Evolutionary conservation across 2,888 invertebrate species (phyloP).

Genomic region (Lycaena phlaeas): DNA sequence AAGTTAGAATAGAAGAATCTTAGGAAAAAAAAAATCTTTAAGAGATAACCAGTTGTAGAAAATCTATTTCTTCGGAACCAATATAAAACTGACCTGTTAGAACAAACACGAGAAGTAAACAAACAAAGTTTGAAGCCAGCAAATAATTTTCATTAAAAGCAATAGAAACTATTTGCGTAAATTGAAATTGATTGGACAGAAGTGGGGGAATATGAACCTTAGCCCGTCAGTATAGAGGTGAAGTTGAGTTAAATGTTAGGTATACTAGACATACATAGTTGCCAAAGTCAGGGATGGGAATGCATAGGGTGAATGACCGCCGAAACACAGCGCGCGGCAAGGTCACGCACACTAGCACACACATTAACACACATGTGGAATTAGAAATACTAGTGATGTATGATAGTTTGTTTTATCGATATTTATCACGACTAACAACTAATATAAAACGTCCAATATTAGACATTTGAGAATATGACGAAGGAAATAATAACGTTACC

Average conservation of each 20-base stretch:
- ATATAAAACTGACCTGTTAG: not conserved
- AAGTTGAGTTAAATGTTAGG: conserved; percentile 7
- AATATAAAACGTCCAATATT: too few species aligned
- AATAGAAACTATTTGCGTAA: conserved; percentile 5
- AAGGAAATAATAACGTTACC: too few species aligned
- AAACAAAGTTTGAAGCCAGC: too few species aligned
- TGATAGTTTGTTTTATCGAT: too few species aligned
- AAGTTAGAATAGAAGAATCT: too few species aligned
- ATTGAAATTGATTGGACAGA: conserved; percentile 1
- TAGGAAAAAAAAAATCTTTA: too few species aligned
- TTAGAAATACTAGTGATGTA: conserved; percentile 64
- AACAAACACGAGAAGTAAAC: too few species aligned
- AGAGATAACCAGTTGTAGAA: too few species aligned
- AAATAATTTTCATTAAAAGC: conserved; percentile 5
- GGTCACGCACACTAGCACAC: conserved; percentile 60
- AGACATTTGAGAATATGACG: too few species aligned
- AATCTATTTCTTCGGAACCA: too few species aligned
- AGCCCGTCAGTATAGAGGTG: not conserved
- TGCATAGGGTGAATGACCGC: conserved; percentile 63
- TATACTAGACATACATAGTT: conserved; percentile 23
- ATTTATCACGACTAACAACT: conserved; percentile 4
- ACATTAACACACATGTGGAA: conserved; percentile 57
- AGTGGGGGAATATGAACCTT: not conserved
- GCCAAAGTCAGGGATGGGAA: conserved; percentile 62
- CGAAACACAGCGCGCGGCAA: conserved; percentile 60